Evolutionary conservation across 2,888 invertebrate genomes (phyloP).

Genomic region (Drosophila recens): DNA sequence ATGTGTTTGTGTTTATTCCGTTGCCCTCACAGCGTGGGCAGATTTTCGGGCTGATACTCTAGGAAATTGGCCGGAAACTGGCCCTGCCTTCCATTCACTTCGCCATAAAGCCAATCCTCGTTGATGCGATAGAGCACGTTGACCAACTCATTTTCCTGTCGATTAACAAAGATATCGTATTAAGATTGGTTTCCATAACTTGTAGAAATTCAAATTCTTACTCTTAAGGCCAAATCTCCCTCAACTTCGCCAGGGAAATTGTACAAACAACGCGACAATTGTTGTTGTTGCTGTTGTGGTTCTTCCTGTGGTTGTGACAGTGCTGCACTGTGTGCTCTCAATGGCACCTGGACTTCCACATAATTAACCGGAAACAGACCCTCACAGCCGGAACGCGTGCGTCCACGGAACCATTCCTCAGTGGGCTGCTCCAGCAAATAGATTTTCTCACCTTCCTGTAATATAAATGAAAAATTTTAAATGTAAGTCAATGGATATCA

Average conservation of each 20-base stretch:
- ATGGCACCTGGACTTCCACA: conserved; percentile 90
- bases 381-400: conserved; percentile 88
- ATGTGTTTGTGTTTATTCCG: conserved; percentile 9
- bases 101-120: conserved; percentile 92
- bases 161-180: background rate
- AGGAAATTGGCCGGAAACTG: conserved; percentile 93
- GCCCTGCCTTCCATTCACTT: conserved; percentile 88
- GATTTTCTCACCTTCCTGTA: conserved; percentile 90
- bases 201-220: conserved; percentile 64
- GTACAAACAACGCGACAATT: conserved; percentile 88
- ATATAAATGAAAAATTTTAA: background rate
- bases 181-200: background rate
- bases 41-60: conserved; percentile 86
- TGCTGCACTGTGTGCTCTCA: conserved; percentile 85
- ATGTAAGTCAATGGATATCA: no score
- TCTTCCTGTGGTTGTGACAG: conserved; percentile 22
- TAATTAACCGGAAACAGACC: conserved; percentile 94
- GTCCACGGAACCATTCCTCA: conserved; percentile 93
- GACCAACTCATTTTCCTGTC: conserved; percentile 88
- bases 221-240: conserved; percentile 87
- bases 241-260: conserved; percentile 89
- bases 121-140: conserved; percentile 89
- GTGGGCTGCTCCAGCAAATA: conserved; percentile 90
- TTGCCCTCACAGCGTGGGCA: conserved; percentile 79
- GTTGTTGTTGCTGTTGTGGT: conserved; percentile 22